These are phyloP conservation scores for Leptodactylus fuscus DNA, from an alignment of 2,113 vertebrate genomes.

Conservation along the genomic window DNA sequence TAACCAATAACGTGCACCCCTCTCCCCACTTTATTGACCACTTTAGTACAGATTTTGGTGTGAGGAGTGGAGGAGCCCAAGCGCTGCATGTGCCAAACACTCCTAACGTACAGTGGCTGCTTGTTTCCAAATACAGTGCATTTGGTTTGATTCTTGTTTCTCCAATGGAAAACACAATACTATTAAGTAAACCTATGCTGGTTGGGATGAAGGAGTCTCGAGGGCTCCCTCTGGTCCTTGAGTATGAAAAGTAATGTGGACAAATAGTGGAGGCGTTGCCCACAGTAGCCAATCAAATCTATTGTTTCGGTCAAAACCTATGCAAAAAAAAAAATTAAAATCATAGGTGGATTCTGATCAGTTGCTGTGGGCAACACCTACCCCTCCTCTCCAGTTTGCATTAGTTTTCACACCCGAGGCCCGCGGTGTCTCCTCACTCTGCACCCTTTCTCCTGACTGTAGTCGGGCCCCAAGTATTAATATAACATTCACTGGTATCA, in stretches of 20 bases:
- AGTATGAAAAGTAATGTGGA: neutral
- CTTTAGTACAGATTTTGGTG: conserved; percentile 8
- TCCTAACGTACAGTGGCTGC: conserved; percentile 35
- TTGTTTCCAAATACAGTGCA: conserved; percentile 60
- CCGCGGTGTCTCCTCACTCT: neutral
- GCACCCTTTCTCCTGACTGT: neutral
- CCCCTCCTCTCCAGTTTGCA: neutral
- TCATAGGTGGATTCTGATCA: neutral
- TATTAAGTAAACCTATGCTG: neutral
- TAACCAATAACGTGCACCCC: neutral
- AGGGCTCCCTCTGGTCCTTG: neutral
- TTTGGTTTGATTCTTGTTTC: conserved; percentile 57
- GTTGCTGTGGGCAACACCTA: neutral
- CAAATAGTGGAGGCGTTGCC: neutral
- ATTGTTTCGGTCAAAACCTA: neutral
- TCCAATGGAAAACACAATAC: conserved; percentile 9
- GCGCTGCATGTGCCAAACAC: conserved; percentile 57
- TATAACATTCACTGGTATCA: neutral
- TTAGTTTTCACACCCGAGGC: conserved; percentile 8
- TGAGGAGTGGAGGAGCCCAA: conserved; percentile 41
- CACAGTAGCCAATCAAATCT: neutral
- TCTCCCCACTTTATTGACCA: conserved; percentile 7
- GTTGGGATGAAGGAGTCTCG: conserved; percentile 23
- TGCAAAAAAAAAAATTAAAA: neutral
- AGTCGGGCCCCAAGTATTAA: neutral